Percentiles rank a stretch among this genome's conserved stretches.
Evolutionary conservation across 2,113 vertebrate species (phyloP).

Genomic region (Athene noctua): DNA sequence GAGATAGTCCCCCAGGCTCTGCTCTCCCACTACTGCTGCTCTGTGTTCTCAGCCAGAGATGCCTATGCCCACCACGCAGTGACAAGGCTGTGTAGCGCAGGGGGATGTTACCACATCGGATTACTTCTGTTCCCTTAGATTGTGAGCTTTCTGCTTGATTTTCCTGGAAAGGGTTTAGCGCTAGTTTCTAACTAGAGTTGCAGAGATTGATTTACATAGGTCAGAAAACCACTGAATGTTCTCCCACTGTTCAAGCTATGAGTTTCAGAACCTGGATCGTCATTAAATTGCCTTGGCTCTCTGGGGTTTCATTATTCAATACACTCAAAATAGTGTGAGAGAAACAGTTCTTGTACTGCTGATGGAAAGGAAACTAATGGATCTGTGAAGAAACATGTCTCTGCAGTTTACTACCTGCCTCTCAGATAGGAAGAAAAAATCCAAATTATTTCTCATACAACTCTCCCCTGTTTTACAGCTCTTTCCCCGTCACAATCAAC

Average conservation of each 20-base stretch:
- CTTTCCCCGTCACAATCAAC: not conserved
- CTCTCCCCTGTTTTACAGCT: not conserved
- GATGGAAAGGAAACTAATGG: not conserved
- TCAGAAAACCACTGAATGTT: not conserved
- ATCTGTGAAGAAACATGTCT: not conserved
- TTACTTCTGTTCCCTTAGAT: not conserved
- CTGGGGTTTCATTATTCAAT: not conserved
- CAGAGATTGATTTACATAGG: not conserved
- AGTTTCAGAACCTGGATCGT: not conserved
- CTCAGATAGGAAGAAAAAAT: not conserved
- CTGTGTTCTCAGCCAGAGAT: not conserved
- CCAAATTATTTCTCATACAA: not conserved
- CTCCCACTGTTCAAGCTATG: not conserved
- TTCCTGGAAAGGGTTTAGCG: not conserved
- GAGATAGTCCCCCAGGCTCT: not conserved
- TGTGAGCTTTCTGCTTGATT: not conserved
- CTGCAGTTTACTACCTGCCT: not conserved
- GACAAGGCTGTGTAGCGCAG: not conserved
- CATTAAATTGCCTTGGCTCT: not conserved
- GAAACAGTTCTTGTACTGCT: not conserved
- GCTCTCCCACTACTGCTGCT: accelerated
- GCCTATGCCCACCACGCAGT: too few relatives aligned
- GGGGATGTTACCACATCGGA: not conserved
- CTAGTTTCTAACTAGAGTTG: not conserved
- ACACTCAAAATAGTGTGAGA: not conserved